These are phyloP conservation scores for Megaceryle alcyon DNA, from an alignment of 2,797 vertebrate genomes.

Conservation along the genomic window DNA sequence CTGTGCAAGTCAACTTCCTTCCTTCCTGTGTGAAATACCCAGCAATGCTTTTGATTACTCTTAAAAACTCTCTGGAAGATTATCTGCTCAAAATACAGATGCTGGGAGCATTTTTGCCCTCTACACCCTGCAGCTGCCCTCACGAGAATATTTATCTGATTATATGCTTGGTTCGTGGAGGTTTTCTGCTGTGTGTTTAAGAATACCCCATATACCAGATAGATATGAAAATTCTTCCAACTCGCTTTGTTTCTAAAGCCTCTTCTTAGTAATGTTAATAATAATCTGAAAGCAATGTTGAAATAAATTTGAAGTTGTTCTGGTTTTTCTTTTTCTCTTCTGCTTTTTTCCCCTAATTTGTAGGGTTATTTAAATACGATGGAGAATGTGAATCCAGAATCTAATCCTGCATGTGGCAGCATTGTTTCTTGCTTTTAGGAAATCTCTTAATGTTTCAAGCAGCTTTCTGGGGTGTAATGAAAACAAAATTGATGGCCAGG, in stretches of 20 bases:
- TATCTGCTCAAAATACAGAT: background rate
- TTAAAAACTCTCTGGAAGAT: background rate
- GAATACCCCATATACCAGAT: background rate
- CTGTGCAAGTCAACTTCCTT: background rate
- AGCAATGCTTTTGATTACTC: background rate
- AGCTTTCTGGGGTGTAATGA: background rate
- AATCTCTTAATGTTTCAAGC: background rate
- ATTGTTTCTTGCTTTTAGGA: background rate
- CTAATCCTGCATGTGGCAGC: slow-evolving; percentile 7
- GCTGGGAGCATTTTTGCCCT: background rate
- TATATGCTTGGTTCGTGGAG: background rate
- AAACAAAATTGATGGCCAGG: background rate
- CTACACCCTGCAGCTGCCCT: background rate
- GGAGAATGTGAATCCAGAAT: background rate
- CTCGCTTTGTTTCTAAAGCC: background rate
- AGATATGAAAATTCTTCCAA: background rate
- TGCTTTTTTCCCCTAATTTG: background rate
- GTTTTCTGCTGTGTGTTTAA: background rate
- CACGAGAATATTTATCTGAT: background rate
- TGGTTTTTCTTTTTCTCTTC: background rate
- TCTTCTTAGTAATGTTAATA: background rate
- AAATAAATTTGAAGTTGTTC: background rate
- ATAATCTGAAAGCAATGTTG: background rate
- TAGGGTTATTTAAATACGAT: background rate
- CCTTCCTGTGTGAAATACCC: background rate